Conservation (phyloP, 2,888 invertebrate genomes). For the Standfussiana lucernea region DNA sequence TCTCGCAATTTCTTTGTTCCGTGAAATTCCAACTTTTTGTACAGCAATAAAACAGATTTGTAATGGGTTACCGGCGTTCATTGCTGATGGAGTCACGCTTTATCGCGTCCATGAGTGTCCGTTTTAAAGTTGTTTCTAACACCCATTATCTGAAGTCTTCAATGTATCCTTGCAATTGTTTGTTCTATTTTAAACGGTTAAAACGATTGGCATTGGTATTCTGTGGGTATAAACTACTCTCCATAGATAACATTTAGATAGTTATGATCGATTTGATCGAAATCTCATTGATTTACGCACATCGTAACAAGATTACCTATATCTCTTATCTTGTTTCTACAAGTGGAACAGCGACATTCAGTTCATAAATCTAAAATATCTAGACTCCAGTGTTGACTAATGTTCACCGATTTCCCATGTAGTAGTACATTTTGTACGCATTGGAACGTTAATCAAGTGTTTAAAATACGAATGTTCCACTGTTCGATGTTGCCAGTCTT, state of each 20-base stretch:
- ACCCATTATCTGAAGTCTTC: slow-evolving; percentile 28
- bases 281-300: slow-evolving; percentile 49
- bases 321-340: slow-evolving; percentile 55
- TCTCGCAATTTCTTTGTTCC: slow-evolving; percentile 75
- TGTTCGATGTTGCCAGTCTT: slow-evolving; percentile 54
- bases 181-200: slow-evolving; percentile 31
- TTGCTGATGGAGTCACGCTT: slow-evolving; percentile 68
- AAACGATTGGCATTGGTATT: slow-evolving; percentile 20
- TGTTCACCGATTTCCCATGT: slow-evolving; percentile 49
- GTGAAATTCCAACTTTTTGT: slow-evolving; percentile 69
- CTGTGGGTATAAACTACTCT: slow-evolving; percentile 2
- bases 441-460: slow-evolving; percentile 67
- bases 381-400: slow-evolving; percentile 38
- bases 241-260: slow-evolving; percentile 45
- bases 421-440: slow-evolving; percentile 49
- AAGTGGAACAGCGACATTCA: slow-evolving; percentile 35
- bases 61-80: slow-evolving; percentile 69
- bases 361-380: slow-evolving; percentile 53
- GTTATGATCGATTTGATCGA: slow-evolving; percentile 47
- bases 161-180: slow-evolving; percentile 31
- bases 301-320: slow-evolving; percentile 49
- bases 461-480: slow-evolving; percentile 64
- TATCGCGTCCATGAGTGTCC: slow-evolving; percentile 61
- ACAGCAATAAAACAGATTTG: slow-evolving; percentile 68
- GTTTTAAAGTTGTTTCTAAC: slow-evolving; percentile 55